Evolutionary conservation across 2,888 invertebrate species (phyloP).

Genomic region (Heliconius charithonia): DNA sequence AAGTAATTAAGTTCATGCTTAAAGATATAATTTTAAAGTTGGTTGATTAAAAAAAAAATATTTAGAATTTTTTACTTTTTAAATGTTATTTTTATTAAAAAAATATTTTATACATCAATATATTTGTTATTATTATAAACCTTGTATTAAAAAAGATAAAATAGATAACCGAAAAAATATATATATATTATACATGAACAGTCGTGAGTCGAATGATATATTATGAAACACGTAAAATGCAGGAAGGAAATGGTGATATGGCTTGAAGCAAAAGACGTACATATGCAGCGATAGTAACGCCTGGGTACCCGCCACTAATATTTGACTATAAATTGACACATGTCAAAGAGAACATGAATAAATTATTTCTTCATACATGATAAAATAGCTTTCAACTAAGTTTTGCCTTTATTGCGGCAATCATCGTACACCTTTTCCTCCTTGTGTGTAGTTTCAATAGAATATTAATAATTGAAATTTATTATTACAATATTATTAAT

Average conservation of each 20-base stretch:
- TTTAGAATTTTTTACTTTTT: neutral
- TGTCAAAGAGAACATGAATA: neutral
- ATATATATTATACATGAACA: neutral
- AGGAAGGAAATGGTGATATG: slow-evolving; percentile 16
- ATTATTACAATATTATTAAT: neutral
- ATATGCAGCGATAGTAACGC: slow-evolving; percentile 9
- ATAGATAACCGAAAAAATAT: neutral
- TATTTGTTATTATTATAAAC: neutral
- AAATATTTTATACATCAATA: neutral
- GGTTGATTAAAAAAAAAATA: too few species aligned
- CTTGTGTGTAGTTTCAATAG: neutral
- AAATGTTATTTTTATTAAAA: neutral
- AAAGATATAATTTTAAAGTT: too few species aligned
- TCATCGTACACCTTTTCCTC: neutral
- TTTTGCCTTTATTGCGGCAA: neutral
- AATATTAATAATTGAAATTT: neutral
- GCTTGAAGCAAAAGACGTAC: slow-evolving; percentile 15
- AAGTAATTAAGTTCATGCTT: too few species aligned
- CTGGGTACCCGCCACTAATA: neutral
- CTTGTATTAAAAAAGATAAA: neutral
- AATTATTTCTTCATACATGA: neutral
- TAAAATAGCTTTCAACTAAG: neutral
- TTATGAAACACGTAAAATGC: neutral
- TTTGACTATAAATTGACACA: neutral
- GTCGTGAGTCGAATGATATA: neutral